These are phyloP conservation scores for Petrocephalus zakoni DNA, from an alignment of 2,113 vertebrate genomes.

Conservation along the genomic window DNA sequence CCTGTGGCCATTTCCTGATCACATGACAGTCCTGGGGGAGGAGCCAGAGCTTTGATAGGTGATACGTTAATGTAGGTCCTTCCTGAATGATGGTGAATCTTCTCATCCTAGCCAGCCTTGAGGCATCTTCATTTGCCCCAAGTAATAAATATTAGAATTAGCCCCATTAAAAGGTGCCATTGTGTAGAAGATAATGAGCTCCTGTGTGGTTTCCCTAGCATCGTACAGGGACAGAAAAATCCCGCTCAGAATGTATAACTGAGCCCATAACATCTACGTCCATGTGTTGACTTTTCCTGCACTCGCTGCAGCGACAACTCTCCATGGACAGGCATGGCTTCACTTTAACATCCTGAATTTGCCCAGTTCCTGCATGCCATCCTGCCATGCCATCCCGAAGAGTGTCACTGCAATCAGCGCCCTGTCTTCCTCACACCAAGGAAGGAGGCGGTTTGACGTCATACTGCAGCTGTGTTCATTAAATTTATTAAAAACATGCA, in stretches of 20 bases:
- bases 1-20: conserved; percentile 28
- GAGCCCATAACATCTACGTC: not conserved
- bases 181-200: not conserved
- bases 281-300: not conserved
- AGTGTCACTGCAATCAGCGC: not conserved
- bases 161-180: not conserved
- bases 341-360: not conserved
- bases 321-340: not conserved
- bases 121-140: not conserved
- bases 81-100: not conserved
- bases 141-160: conserved; percentile 3
- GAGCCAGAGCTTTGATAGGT: not conserved
- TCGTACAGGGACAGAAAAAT: not conserved
- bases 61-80: not conserved
- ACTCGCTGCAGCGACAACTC: not conserved
- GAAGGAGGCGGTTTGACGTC: not conserved
- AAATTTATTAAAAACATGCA: not conserved
- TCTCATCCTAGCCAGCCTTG: not conserved
- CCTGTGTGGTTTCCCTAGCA: not conserved
- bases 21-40: not conserved
- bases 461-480: not conserved
- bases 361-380: not conserved
- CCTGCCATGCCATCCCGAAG: not conserved
- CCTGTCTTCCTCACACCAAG: not conserved
- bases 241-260: not conserved